phyloP scores from a whole-genome alignment of 2,888 invertebrate genomes.

The Proisotoma minuta region DNA sequence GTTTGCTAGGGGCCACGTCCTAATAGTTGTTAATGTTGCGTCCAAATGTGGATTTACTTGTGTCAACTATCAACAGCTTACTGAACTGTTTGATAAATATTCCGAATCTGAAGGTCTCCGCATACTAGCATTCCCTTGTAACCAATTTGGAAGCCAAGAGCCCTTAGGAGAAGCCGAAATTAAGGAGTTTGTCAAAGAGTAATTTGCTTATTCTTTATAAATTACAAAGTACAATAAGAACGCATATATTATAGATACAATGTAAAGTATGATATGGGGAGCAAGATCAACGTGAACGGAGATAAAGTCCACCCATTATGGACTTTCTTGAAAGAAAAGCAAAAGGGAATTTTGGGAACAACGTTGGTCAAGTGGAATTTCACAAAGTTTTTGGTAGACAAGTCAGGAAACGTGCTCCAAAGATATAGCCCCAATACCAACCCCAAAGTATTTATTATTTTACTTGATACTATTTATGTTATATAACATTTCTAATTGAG shows the following conservation, averaged over 20 bases:
- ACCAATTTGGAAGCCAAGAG: constrained; percentile 53
- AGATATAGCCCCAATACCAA: constrained; percentile 61
- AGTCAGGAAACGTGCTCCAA: constrained; percentile 65
- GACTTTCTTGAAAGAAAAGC: constrained; percentile 52
- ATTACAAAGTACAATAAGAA: no score
- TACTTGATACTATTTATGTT: not conserved
- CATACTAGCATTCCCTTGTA: constrained; percentile 45
- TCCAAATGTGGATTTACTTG: constrained; percentile 46
- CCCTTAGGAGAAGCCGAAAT: constrained; percentile 67
- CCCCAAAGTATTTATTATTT: constrained; percentile 48
- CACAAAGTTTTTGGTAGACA: constrained; percentile 76
- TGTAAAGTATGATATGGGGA: constrained; percentile 58
- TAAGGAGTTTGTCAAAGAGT: constrained; percentile 57
- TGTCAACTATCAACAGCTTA: constrained; percentile 45
- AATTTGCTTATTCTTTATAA: no score
- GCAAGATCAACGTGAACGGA: constrained; percentile 68
- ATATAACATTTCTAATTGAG: not conserved
- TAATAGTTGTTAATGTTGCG: constrained; percentile 46
- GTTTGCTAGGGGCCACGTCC: constrained; percentile 44
- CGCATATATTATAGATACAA: no score
- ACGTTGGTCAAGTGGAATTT: constrained; percentile 64
- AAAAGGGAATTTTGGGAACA: constrained; percentile 30
- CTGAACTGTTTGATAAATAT: constrained; percentile 43
- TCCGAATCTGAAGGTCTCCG: constrained; percentile 36
- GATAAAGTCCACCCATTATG: constrained; percentile 63